These are phyloP conservation scores for Coregonus clupeaformis DNA, from an alignment of 2,113 vertebrate genomes.

Conservation along the genomic window DNA sequence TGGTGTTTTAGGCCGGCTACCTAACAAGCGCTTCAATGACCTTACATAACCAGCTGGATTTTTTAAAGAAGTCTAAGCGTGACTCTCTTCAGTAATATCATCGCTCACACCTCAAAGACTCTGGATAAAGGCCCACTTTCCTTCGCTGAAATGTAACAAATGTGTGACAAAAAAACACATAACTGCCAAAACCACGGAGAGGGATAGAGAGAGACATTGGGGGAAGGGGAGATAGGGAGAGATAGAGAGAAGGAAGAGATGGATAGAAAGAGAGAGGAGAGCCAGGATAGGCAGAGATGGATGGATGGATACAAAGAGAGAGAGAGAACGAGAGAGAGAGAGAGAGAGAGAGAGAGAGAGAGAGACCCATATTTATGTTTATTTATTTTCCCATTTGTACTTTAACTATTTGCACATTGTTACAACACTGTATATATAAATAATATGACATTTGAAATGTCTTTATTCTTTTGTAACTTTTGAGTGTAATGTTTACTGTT, in stretches of 20 bases:
- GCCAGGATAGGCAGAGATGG: background rate
- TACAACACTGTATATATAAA: no score
- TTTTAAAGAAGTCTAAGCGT: constrained; percentile 53
- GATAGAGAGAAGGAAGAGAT: background rate
- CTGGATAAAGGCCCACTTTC: constrained; percentile 56
- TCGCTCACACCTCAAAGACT: constrained; percentile 53
- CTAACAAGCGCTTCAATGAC: constrained; percentile 57
- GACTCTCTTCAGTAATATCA: constrained; percentile 59
- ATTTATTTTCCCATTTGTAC: no score
- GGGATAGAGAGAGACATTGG: constrained; percentile 24
- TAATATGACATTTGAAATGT: no score
- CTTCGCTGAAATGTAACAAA: constrained; percentile 52
- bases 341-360: constrained; percentile 27
- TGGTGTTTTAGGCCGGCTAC: constrained; percentile 1
- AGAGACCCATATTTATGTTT: no score
- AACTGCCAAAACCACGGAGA: constrained; percentile 38
- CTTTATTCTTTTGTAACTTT: no score
- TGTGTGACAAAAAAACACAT: constrained; percentile 49
- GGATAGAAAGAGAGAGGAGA: background rate
- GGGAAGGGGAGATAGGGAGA: background rate
- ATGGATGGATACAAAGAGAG: constrained; percentile 31
- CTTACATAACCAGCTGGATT: constrained; percentile 57
- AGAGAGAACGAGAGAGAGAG: constrained; percentile 36
- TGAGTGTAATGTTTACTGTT: no score
- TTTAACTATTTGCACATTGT: no score